These are phyloP conservation scores for Candoia aspera DNA, from an alignment of 2,113 vertebrate species.

Conservation along the genomic window DNA sequence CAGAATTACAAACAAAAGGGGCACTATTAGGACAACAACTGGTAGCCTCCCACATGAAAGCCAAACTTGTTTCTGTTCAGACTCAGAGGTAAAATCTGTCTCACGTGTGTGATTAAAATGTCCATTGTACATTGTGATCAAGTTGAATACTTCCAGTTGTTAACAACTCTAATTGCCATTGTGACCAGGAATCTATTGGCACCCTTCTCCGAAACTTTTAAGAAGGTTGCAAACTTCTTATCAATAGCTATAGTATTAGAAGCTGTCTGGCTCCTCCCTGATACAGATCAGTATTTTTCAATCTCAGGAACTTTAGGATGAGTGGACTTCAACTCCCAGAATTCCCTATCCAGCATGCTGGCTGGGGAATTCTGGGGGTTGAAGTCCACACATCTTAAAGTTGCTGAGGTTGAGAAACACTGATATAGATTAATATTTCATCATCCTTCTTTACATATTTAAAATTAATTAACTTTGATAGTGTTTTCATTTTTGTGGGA, in stretches of 20 bases:
- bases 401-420: too few relatives aligned
- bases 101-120: background rate
- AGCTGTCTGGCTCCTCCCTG: background rate
- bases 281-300: background rate
- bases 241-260: background rate
- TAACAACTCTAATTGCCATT: too few relatives aligned
- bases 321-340: background rate
- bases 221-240: background rate
- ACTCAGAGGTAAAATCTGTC: background rate
- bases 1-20: too few relatives aligned
- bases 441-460: background rate
- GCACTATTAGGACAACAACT: too few relatives aligned
- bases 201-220: background rate
- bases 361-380: too few relatives aligned
- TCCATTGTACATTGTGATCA: background rate
- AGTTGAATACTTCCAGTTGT: background rate
- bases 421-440: background rate
- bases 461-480: slow-evolving; percentile 29
- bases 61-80: background rate
- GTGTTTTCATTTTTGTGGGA: slow-evolving; percentile 19
- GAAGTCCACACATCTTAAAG: too few relatives aligned
- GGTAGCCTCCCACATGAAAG: background rate
- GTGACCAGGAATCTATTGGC: background rate
- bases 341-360: background rate
- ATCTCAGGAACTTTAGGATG: background rate